Evolutionary conservation across 1,140 invertebrate genomes (phyloP).

Genomic region (Bombus confusus): DNA sequence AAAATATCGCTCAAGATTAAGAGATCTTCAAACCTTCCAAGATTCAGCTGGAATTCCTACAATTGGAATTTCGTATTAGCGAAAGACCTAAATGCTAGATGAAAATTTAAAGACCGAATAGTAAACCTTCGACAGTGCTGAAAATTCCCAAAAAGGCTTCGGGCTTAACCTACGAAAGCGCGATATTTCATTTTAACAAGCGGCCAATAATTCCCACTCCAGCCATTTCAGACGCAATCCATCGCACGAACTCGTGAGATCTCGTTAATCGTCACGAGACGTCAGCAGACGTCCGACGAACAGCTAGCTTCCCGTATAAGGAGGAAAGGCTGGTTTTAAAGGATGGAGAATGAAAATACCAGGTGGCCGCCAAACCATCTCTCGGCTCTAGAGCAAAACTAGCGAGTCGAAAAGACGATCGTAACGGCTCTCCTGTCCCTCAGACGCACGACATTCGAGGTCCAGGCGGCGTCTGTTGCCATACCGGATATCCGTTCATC

Average conservation of each 20-base stretch:
- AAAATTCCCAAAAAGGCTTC: too few species aligned
- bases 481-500: constrained; percentile 79
- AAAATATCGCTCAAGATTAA: too few species aligned
- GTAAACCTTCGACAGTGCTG: too few species aligned
- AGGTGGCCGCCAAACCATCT: constrained; percentile 78
- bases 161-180: too few species aligned
- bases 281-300: background rate
- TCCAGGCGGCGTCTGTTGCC: constrained; percentile 68
- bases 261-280: background rate
- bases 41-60: too few species aligned
- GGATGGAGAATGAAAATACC: constrained; percentile 73
- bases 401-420: background rate
- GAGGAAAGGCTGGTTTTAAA: constrained; percentile 10
- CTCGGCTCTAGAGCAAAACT: background rate
- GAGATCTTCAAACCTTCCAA: too few species aligned
- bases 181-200: too few species aligned
- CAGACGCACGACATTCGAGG: constrained; percentile 50
- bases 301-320: constrained; percentile 45
- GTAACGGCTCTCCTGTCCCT: constrained; percentile 9
- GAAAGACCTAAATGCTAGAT: too few species aligned
- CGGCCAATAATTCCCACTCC: too few species aligned
- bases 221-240: too few species aligned
- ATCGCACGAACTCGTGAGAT: background rate
- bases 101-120: too few species aligned
- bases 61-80: too few species aligned